phyloP scores from a whole-genome alignment of 92 coral and sea anemone genomes.

The Anthopleura xanthogrammica region DNA sequence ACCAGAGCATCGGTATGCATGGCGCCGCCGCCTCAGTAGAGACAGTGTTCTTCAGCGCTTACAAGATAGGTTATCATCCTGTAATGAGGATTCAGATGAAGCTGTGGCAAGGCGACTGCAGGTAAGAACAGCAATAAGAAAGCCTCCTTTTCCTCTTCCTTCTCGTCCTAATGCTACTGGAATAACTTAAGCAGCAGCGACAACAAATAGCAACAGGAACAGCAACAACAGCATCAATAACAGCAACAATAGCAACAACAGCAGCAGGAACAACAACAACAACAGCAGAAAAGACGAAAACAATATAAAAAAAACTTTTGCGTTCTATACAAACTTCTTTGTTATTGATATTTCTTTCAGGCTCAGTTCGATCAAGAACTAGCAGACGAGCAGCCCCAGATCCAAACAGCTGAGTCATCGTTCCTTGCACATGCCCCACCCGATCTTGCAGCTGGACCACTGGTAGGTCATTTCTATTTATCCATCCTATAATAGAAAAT shows the following conservation, averaged over 20 bases:
- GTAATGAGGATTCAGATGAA: conserved; percentile 66
- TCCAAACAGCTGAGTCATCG: conserved; percentile 21
- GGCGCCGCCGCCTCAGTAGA: conserved; percentile 36
- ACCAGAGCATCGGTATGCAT: conserved; percentile 39
- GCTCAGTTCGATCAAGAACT: conserved; percentile 49
- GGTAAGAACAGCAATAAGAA: conserved; percentile 2
- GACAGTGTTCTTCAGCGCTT: conserved; percentile 35
- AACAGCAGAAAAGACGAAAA: background rate
- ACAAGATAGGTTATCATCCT: conserved; percentile 29
- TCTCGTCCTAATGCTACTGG: too few species aligned
- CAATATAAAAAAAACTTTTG: background rate
- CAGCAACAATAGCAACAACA: too few species aligned
- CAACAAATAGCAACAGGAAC: too few species aligned
- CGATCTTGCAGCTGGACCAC: conserved; percentile 49
- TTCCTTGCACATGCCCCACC: conserved; percentile 44
- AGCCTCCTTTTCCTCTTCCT: too few species aligned
- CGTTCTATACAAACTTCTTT: background rate
- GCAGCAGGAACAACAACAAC: too few species aligned
- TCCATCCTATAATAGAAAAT: too few species aligned
- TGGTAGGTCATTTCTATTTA: conserved; percentile 34
- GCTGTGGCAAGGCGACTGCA: conserved; percentile 74
- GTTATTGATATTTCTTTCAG: conserved; percentile 6
- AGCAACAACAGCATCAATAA: too few species aligned
- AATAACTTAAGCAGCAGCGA: too few species aligned
- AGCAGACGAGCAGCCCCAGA: conserved; percentile 36